These are phyloP conservation scores for Sterna hirundo DNA, from an alignment of 2,113 vertebrate species.

Conservation along the genomic window DNA sequence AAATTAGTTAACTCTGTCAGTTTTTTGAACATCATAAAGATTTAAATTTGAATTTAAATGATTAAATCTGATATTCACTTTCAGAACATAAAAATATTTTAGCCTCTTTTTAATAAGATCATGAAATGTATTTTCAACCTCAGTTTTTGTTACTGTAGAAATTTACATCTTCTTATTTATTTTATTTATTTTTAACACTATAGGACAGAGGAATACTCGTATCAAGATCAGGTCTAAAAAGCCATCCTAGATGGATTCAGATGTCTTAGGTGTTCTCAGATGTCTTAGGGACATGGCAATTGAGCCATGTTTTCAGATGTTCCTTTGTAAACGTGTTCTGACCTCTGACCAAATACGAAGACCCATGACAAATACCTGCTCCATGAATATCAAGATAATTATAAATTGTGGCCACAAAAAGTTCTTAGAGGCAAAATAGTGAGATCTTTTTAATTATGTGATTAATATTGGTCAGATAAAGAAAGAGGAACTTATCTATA, in stretches of 20 bases:
- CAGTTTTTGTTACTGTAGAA: not conserved
- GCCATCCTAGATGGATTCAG: not conserved
- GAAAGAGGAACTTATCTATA: not conserved
- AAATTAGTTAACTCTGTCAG: not conserved
- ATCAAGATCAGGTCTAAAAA: not conserved
- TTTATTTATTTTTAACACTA: not conserved
- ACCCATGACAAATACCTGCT: not conserved
- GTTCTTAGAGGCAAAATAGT: not conserved
- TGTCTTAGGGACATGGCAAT: not conserved
- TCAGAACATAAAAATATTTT: not conserved
- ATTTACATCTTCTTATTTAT: not conserved
- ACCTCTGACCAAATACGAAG: not conserved
- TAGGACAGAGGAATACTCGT: not conserved
- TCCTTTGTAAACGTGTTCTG: not conserved
- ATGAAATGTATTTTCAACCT: not conserved
- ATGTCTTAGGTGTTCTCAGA: not conserved
- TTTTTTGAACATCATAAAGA: not conserved
- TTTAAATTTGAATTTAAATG: conserved; percentile 34
- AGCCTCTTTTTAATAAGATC: not conserved
- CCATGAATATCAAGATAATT: not conserved
- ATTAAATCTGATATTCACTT: not conserved
- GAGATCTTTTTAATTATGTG: not conserved
- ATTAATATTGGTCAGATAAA: not conserved
- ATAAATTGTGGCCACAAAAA: not conserved
- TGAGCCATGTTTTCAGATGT: not conserved